These are phyloP conservation scores for Semaprochilodus insignis DNA, from an alignment of 2,797 vertebrate genomes.

Conservation along the genomic window DNA sequence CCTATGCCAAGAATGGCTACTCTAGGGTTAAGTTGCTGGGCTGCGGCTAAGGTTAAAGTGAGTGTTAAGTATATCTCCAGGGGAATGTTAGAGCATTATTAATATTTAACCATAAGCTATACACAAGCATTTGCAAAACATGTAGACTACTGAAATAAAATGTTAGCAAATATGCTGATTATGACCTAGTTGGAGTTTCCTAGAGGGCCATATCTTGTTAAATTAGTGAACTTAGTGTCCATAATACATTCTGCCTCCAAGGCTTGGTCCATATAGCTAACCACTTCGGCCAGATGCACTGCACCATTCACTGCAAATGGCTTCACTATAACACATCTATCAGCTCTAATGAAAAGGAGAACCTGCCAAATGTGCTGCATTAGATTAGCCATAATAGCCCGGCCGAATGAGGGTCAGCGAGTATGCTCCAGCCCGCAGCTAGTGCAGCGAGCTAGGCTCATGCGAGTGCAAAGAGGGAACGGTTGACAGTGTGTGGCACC, in stretches of 20 bases:
- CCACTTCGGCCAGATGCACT: background rate
- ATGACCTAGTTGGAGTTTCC: background rate
- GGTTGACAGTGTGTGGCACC: conserved; percentile 3
- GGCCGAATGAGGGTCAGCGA: conserved; percentile 1
- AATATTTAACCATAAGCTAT: background rate
- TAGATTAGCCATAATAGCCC: conserved; percentile 17
- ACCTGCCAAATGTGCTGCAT: conserved; percentile 19
- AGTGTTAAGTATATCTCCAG: no score
- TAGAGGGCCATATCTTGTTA: background rate
- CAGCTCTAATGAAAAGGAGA: conserved; percentile 42
- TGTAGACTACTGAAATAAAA: background rate
- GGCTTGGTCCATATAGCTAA: background rate
- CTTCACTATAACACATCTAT: conserved; percentile 8
- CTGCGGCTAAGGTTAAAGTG: no score
- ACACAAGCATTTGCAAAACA: background rate
- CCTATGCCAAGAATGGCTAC: no score
- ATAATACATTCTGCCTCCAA: background rate
- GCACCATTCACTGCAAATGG: background rate
- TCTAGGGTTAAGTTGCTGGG: background rate
- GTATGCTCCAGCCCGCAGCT: background rate
- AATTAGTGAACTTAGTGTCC: background rate
- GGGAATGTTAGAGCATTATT: background rate
- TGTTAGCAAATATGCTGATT: background rate
- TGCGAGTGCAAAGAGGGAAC: background rate
- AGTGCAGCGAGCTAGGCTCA: background rate